Conservation (phyloP, 2,113 vertebrate genomes). For the Crotalus tigris region DNA sequence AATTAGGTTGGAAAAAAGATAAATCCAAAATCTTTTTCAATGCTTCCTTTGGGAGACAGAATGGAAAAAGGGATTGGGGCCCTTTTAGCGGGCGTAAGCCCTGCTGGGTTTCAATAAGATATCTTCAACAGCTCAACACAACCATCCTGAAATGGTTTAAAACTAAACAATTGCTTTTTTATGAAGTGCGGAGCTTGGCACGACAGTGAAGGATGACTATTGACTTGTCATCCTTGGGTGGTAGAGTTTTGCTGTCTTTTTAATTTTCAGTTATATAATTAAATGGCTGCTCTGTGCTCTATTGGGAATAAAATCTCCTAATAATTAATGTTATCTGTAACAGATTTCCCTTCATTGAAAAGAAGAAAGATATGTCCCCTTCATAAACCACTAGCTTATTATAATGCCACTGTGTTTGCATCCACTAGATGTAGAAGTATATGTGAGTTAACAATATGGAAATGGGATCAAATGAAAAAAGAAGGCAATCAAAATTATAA, state of each 20-base stretch:
- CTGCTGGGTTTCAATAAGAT: neutral
- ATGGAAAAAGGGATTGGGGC: neutral
- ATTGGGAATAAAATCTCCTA: neutral
- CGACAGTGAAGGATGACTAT: neutral
- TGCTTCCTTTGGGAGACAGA: neutral
- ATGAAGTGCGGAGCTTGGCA: neutral
- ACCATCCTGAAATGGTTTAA: neutral
- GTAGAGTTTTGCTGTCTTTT: neutral
- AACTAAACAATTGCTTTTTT: neutral
- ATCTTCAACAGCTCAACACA: neutral
- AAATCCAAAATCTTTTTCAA: neutral
- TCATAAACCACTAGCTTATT: neutral
- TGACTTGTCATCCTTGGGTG: neutral
- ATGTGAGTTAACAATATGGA: slow-evolving; percentile 17
- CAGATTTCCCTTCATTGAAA: neutral
- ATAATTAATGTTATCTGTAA: neutral
- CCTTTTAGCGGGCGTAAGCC: neutral
- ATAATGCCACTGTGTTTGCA: neutral
- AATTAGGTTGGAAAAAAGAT: neutral
- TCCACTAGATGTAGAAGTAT: accelerated
- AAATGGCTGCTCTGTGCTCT: neutral
- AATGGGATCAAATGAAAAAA: slow-evolving; percentile 16
- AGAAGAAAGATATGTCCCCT: neutral
- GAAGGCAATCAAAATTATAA: neutral
- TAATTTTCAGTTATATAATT: neutral